These are phyloP conservation scores for Omphaloscelis lunosa DNA, from an alignment of 2,888 invertebrate genomes.

Conservation along the genomic window DNA sequence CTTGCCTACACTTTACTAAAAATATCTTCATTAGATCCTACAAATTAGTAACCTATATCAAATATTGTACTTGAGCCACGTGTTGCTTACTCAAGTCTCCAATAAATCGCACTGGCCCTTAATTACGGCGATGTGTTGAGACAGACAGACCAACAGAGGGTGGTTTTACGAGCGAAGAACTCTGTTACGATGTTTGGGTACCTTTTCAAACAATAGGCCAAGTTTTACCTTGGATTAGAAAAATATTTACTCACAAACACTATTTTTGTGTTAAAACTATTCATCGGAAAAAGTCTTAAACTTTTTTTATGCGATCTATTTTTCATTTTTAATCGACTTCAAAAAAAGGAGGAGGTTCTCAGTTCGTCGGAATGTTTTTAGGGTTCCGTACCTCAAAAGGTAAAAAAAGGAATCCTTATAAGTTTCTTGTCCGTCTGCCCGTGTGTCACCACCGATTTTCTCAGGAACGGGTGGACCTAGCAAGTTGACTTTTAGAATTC, in stretches of 20 bases:
- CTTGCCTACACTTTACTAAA: background rate
- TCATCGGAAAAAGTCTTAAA: background rate
- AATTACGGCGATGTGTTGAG: constrained; percentile 73
- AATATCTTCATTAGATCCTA: constrained; percentile 11
- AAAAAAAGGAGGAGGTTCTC: too few relatives aligned
- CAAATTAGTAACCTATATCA: constrained; percentile 12
- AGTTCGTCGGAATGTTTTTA: too few relatives aligned
- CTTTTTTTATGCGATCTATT: background rate
- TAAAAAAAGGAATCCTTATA: too few relatives aligned
- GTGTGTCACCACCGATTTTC: too few relatives aligned
- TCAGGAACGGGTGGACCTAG: too few relatives aligned
- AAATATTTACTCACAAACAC: constrained; percentile 70
- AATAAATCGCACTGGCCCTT: constrained; percentile 76
- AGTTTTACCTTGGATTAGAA: constrained; percentile 61
- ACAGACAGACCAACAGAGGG: constrained; percentile 65
- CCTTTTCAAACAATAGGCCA: constrained; percentile 81
- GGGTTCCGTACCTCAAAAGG: too few relatives aligned
- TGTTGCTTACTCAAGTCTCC: constrained; percentile 69
- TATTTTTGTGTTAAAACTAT: constrained; percentile 44
- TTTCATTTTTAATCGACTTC: background rate
- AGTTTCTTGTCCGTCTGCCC: too few relatives aligned
- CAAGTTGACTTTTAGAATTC: too few relatives aligned
- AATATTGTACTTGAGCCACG: constrained; percentile 30
- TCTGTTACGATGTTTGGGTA: constrained; percentile 79
- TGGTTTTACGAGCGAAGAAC: constrained; percentile 81